Percentiles rank a stretch among this genome's conserved stretches.
phyloP scores from a whole-genome alignment of 30 jellyfish, hydroid and myxozoan genomes.

The Pseudorhiza aurosa region DNA sequence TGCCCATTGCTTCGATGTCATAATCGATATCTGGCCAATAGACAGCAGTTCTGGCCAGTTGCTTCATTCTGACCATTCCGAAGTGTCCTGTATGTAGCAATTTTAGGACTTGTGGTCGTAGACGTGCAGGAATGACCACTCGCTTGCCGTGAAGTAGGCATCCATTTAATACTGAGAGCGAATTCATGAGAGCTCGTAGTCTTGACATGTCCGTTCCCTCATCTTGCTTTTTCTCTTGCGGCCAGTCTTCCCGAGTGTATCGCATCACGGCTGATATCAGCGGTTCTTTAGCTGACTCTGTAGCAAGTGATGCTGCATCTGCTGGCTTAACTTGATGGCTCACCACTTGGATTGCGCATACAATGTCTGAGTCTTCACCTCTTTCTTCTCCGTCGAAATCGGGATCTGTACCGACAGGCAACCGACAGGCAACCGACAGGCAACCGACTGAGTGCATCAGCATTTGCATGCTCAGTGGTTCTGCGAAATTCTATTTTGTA shows the following conservation, averaged over 20 bases:
- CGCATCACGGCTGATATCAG: background rate
- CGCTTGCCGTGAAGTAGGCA: constrained; percentile 17
- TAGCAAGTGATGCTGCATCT: constrained; percentile 12
- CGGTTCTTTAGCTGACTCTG: constrained; percentile 13
- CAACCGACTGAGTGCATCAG: constrained; percentile 30
- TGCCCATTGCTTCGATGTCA: constrained; percentile 25
- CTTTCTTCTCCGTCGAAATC: constrained; percentile 6
- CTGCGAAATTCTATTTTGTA: constrained; percentile 14
- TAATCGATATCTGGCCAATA: constrained; percentile 58
- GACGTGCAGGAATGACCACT: constrained; percentile 36
- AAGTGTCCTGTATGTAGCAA: constrained; percentile 38
- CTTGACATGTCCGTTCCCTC: constrained; percentile 25
- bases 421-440: too few species aligned
- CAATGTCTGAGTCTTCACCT: background rate
- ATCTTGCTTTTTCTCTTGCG: background rate
- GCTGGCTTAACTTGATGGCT: background rate
- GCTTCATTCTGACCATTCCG: too few species aligned
- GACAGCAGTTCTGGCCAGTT: too few species aligned
- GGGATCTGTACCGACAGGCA: too few species aligned
- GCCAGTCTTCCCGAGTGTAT: constrained; percentile 16
- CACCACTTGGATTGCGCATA: background rate
- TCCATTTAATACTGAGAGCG: constrained; percentile 7
- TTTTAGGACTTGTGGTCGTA: background rate
- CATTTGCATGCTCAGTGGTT: constrained; percentile 39
- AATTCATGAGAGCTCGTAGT: background rate